phyloP scores from a whole-genome alignment of 2,888 invertebrate genomes.

The Stenodera caucasica region DNA sequence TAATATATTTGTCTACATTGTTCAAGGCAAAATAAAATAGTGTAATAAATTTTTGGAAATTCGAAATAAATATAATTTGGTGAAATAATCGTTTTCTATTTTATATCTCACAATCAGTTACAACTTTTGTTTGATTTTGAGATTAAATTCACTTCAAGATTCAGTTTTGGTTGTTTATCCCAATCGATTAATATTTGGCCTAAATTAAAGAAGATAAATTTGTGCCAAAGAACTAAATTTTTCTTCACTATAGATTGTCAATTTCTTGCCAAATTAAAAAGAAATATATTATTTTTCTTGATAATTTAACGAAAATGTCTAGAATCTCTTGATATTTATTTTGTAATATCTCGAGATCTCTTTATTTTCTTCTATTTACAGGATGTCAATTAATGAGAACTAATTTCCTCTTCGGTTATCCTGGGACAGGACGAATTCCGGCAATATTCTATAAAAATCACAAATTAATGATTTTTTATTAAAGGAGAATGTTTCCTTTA shows the following conservation, averaged over 20 bases:
- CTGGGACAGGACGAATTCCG: neutral
- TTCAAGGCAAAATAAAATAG: too few species aligned
- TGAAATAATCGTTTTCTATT: too few species aligned
- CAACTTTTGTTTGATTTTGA: too few species aligned
- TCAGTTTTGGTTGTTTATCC: too few species aligned
- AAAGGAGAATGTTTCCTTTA: neutral
- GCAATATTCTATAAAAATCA: neutral
- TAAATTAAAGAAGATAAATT: neutral
- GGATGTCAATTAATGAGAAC: neutral
- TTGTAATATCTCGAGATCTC: neutral
- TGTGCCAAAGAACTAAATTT: conserved; percentile 1
- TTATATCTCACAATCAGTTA: too few species aligned
- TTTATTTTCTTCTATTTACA: neutral
- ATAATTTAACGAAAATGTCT: neutral
- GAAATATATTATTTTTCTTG: neutral
- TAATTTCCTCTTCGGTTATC: neutral
- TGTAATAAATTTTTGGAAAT: too few species aligned
- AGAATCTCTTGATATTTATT: neutral
- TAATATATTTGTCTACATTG: too few species aligned
- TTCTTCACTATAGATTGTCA: neutral
- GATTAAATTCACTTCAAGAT: too few species aligned
- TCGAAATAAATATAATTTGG: too few species aligned
- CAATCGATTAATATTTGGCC: neutral
- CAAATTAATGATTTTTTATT: neutral
- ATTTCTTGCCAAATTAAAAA: conserved; percentile 2